Base-by-base conservation (phyloP, 2,797 vertebrate genomes). In the Lindbergichthys nudifrons region DNA sequence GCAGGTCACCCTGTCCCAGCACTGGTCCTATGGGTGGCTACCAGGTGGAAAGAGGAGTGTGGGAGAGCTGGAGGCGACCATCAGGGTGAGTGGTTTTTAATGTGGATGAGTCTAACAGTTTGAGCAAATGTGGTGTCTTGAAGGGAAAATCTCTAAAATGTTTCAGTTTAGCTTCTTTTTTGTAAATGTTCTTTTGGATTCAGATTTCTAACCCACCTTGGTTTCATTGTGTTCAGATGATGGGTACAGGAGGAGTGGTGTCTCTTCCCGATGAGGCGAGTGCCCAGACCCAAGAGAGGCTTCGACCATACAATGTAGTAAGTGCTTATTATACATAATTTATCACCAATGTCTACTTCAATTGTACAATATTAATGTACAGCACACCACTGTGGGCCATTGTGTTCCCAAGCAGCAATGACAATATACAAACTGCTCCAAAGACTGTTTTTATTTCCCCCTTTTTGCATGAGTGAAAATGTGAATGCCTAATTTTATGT, bases 21-120 rank as follows among this genome's bases (percentile, higher is more conserved):
- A 95, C 81, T 96, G 94, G 94, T 96, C 94, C 58, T 95, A 95
- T 52, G 94, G 94, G 68, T 95, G 94, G 94, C 87, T 96, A 86
- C 95, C 95, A 63, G 95, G 94, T 18, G 95, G 95, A 46, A 95
- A 95, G 80, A 93, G 95, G 75, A 94, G 93, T 60, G 89, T 93
- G 77, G 90, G 91, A 54, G 93, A 95, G 89, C 81, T 94, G 47
- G 94, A 95, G 85, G 93, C 93, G 46, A 94, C 92, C 61, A 93
- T 94, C 77, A 93, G 93, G 91, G 95, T 95, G 81, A 90, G 89
- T 78, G 26, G 65, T 39, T 43, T 58, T 70, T 50, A 47, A 65
- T 65, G 65, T 69, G 67, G 13, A 12, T 6, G 5, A 67, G 30
- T 69, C 41, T 71, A 26, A 5, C 10, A 47, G 46, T 65, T 82